Evolutionary conservation across 2,888 invertebrate species (phyloP).

Genomic region (Perdita meconis): DNA sequence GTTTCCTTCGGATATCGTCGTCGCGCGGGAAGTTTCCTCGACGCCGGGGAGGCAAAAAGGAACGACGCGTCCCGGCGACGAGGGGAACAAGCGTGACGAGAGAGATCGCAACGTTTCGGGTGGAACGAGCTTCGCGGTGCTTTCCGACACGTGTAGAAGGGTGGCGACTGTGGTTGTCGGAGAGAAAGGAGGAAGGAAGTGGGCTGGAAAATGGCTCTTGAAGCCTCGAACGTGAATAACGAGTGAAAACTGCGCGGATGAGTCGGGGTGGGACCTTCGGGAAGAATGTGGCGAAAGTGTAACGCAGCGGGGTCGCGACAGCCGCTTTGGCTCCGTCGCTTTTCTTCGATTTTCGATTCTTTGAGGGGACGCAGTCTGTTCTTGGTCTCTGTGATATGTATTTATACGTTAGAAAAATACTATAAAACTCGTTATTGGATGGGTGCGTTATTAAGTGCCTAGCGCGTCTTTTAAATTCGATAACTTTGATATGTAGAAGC

Average conservation of each 20-base stretch:
- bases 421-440: too few species aligned
- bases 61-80: neutral
- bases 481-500: neutral
- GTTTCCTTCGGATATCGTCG: too few species aligned
- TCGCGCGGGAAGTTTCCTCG: neutral
- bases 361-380: neutral
- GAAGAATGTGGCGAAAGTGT: conserved; percentile 66
- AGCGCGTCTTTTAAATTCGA: too few species aligned
- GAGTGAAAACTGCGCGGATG: conserved; percentile 59
- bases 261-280: conserved; percentile 27
- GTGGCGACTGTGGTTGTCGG: conserved; percentile 19
- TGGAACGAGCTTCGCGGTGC: conserved; percentile 46
- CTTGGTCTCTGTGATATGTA: too few species aligned
- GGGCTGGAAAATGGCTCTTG: conserved; percentile 49
- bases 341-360: conserved; percentile 40
- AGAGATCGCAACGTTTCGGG: conserved; percentile 44
- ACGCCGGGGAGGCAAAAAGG: neutral
- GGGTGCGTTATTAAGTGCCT: too few species aligned
- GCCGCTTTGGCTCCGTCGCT: neutral
- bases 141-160: conserved; percentile 55
- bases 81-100: conserved; percentile 28
- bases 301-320: conserved; percentile 30
- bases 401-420: too few species aligned
- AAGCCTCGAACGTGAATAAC: conserved; percentile 61
- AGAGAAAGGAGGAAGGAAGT: conserved; percentile 35